Evolutionary conservation across 1,140 invertebrate species (phyloP), one percentile per base, ranked within the genome.

Genomic region (Drosophila ficusphila): DNA sequence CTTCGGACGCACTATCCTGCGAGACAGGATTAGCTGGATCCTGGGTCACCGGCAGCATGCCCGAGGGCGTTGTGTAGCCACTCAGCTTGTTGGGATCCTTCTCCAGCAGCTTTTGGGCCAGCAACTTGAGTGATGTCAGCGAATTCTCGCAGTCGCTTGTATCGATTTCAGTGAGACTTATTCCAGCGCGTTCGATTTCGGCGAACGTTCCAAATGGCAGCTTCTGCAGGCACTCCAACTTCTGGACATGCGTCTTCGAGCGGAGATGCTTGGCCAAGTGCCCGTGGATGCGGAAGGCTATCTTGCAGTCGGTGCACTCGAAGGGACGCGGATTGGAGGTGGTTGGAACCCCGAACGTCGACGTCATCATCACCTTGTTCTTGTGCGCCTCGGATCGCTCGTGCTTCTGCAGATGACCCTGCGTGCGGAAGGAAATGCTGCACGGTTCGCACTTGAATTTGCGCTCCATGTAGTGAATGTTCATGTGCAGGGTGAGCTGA

Each of bases 171-270:
- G 97, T 98, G 60, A 98, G 93, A 92, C 97, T 97, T 38, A 97
- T 94, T 34, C 97, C 96, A 14, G 96, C 96, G 19, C 97, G 93
- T 92, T 99, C 98, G 85, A 99, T 96, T 92, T 98, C 97, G 19
- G 97, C 97, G 90, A 97, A 99, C 23, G 97, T 97, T n/a, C 98
- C 98, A 89, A 98, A 98, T 0, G 98, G 98, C 60, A 99, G 91
- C 92, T 99, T 99, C 36, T 95, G 96, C 23, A 98, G 92, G 91
- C 96, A 97, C 91, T 99, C 98, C 34, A 99, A 93, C 83, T 97
- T 96, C 95, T 98, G 97, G 18, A 99, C 98, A 90, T 99, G 98
- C 94, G 97, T 97, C 93, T 99, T 99, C 25, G 97, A 98, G 33
- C 98, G 94, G 34, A 99, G 93, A 93, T 99, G 98, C 92, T 99